A percentile compares a stretch with the other conserved stretches of the same genome.
Conservation (phyloP, 2,797 vertebrate genomes). For the Myotis vivesi region DNA sequence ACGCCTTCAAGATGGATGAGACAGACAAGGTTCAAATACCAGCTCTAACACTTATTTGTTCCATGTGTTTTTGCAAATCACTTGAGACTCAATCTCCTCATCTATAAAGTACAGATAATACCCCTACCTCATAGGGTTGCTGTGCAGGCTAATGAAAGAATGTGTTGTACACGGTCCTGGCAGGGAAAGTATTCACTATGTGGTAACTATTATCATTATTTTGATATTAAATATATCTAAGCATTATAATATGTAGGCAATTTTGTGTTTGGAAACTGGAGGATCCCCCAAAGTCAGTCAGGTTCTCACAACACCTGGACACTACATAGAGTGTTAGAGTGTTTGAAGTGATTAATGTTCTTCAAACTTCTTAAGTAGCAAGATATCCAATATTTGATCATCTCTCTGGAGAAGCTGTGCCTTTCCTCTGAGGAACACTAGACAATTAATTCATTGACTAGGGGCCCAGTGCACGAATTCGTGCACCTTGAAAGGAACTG, state of each 20-base stretch:
- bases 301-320: not conserved
- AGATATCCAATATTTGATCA: not conserved
- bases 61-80: conserved; percentile 4
- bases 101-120: not conserved
- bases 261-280: conserved; percentile 44
- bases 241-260: not conserved
- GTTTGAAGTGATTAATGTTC: not conserved
- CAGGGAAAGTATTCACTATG: not conserved
- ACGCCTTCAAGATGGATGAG: not conserved
- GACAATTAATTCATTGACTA: not conserved
- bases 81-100: not conserved
- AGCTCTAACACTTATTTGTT: not conserved
- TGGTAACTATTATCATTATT: not conserved
- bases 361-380: not conserved
- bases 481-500: no score
- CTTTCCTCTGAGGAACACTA: not conserved
- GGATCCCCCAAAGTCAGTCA: not conserved
- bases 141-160: not conserved
- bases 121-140: not conserved
- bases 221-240: not conserved
- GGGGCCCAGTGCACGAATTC: no score
- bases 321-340: not conserved
- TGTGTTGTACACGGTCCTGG: not conserved
- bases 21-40: not conserved
- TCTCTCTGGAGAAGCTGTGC: not conserved